Conservation (phyloP, 2,888 invertebrate genomes). For the Aphidius colemani region DNA sequence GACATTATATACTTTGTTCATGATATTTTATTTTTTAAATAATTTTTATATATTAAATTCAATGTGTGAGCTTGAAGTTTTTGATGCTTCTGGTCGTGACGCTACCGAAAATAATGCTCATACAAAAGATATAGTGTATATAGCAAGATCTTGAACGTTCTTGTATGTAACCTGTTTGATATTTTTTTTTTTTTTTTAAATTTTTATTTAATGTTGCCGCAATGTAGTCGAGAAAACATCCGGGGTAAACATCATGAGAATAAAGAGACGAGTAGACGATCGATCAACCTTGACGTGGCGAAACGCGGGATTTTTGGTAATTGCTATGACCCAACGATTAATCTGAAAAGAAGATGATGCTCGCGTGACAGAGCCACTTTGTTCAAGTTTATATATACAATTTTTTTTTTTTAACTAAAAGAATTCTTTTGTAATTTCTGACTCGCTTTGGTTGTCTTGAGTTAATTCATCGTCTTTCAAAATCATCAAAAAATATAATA, state of each 20-base stretch:
- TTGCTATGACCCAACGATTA: constrained; percentile 15
- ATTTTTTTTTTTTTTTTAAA: too few relatives aligned
- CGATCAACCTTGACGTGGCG: constrained; percentile 25
- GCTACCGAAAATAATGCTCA: too few relatives aligned
- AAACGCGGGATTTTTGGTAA: constrained; percentile 15
- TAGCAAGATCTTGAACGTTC: too few relatives aligned
- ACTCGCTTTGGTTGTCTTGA: not conserved
- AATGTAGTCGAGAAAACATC: too few relatives aligned
- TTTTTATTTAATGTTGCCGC: too few relatives aligned
- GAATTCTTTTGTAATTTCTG: not conserved
- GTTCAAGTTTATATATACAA: constrained; percentile 3
- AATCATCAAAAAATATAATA: not conserved
- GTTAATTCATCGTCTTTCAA: not conserved
- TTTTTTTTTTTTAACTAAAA: constrained; percentile 12
- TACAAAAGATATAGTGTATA: too few relatives aligned
- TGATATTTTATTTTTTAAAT: constrained; percentile 2
- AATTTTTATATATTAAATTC: too few relatives aligned
- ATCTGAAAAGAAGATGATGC: constrained; percentile 28
- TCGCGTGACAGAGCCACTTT: constrained; percentile 32
- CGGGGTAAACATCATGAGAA: too few relatives aligned
- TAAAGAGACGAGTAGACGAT: not conserved
- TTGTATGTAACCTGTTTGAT: too few relatives aligned
- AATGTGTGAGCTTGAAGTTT: too few relatives aligned
- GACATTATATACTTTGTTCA: constrained; percentile 55
- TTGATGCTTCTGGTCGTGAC: too few relatives aligned